phyloP scores from a whole-genome alignment of 2,113 vertebrate genomes.

The Cynocephalus volans region DNA sequence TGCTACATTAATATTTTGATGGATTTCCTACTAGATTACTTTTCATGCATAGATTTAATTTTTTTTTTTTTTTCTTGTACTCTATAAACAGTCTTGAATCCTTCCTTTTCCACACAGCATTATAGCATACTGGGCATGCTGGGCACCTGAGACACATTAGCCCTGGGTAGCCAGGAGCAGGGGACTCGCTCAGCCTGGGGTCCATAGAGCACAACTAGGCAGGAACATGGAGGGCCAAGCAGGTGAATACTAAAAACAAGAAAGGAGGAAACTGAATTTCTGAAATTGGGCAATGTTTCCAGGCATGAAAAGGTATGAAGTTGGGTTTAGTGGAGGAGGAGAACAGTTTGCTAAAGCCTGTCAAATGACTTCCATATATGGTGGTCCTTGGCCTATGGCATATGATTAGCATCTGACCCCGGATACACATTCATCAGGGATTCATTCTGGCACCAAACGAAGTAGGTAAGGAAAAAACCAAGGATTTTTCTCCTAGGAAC shows the following conservation, averaged over 20 bases:
- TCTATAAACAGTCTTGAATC: constrained; percentile 43
- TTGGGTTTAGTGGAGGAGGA: neutral
- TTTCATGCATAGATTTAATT: constrained; percentile 55
- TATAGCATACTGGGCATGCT: neutral
- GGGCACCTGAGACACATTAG: neutral
- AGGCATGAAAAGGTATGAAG: neutral
- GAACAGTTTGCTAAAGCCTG: neutral
- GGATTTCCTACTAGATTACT: constrained; percentile 26
- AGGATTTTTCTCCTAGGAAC: constrained; percentile 34
- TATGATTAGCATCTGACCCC: neutral
- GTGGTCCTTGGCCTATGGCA: neutral
- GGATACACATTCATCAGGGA: neutral
- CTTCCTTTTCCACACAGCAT: constrained; percentile 56
- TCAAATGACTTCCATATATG: neutral
- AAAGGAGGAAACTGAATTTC: constrained; percentile 5
- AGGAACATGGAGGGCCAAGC: neutral
- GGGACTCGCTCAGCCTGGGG: neutral
- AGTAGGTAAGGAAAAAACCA: neutral
- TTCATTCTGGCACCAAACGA: neutral
- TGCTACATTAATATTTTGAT: constrained; percentile 33
- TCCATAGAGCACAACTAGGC: neutral
- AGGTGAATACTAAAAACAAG: neutral
- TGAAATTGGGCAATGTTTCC: neutral
- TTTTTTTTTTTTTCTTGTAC: neutral
- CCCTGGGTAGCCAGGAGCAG: neutral